Base-by-base conservation (phyloP, 2,888 invertebrate species). In the Coleophora flavipennella region DNA sequence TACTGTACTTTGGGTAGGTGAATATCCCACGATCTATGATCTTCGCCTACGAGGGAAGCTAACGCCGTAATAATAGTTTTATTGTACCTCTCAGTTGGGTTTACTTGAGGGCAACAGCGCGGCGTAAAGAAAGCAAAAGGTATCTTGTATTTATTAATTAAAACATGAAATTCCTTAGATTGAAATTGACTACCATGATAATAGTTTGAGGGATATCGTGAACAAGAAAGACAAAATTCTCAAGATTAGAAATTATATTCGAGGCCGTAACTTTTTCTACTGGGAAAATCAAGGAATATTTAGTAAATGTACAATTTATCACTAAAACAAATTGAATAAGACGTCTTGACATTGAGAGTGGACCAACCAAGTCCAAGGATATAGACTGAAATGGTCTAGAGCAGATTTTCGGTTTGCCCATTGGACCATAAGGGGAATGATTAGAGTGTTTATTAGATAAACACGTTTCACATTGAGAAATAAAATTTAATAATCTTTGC, bases 1-100 rank as follows among this genome's bases (percentile, higher is more conserved):
- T 3, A 4, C 6, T 20, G 20, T 4, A 20, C 20, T 20, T 20
- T 20, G 6, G 20, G 20, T 4, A 20, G 20, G 6, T 20, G 20
- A 20, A 29, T 3, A 33, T 49, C 46, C 45, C 49, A 46, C 3
- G 34, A 20, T n/a, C 45, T 29, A 28, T 43, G 48, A 12, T 44
- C 44, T 2, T 39, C 31, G 8, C 35, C 44, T 0, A 46, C 40
- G 11, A 43, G 39, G 2, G 40, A 33, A 3, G 42, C 25, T 1
- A 46, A n/a, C 9, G 39, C 33, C 2, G 37, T 42, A 1, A 44
- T 28, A 6, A 47, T 39, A 7, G 45, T 44, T 29, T 32, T 41
- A 35, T 43, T 46, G 13, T 45, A 45, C 8, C 45, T 27, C 25
- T 46, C 49, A 8, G 40, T 42, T 1, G 36, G 25, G 20, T 46